phyloP scores from a whole-genome alignment of 2,113 vertebrate species.

The Thryonomys swinderianus region DNA sequence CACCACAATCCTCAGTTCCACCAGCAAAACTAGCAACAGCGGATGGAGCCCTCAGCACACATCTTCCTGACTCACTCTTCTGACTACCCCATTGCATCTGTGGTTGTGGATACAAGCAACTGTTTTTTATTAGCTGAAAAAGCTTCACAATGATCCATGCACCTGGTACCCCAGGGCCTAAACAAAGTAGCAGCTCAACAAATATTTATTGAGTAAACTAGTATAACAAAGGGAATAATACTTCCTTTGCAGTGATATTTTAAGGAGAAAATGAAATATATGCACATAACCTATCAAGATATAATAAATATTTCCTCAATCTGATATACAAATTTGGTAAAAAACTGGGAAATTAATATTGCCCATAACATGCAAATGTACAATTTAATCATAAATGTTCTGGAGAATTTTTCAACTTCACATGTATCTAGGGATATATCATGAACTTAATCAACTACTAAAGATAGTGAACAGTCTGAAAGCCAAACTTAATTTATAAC shows the following conservation, averaged over 20 bases:
- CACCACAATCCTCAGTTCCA: neutral
- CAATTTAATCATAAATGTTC: neutral
- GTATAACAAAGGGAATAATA: neutral
- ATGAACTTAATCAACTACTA: neutral
- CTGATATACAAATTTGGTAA: neutral
- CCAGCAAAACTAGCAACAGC: neutral
- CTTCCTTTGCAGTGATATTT: neutral
- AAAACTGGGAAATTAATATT: neutral
- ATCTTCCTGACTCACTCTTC: neutral
- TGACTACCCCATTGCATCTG: neutral
- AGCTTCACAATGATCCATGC: neutral
- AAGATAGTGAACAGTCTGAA: slow-evolving; percentile 15
- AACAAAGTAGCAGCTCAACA: neutral
- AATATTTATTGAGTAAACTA: neutral
- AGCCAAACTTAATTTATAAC: slow-evolving; percentile 19
- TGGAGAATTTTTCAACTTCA: neutral
- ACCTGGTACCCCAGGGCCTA: neutral
- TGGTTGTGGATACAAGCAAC: accelerated
- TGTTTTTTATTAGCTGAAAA: neutral
- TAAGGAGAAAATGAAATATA: neutral
- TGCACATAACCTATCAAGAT: neutral
- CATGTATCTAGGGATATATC: neutral
- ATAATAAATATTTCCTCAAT: neutral
- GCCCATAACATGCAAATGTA: neutral
- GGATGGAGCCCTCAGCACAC: neutral